These are phyloP conservation scores for Heterodera filipjevi DNA, from an alignment of 2,888 invertebrate species.

Conservation along the genomic window DNA sequence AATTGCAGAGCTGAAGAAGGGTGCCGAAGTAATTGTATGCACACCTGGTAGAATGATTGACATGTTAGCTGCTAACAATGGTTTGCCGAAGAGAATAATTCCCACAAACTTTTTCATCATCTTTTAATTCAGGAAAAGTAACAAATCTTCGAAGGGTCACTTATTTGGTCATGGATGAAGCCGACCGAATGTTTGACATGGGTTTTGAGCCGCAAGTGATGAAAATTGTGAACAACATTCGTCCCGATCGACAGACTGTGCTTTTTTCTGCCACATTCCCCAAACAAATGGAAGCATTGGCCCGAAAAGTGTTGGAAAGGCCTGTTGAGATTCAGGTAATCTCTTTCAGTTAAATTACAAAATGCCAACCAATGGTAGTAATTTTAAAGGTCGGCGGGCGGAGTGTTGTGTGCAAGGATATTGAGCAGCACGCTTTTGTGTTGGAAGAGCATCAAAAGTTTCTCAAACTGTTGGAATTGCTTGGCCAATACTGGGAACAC, in stretches of 20 bases:
- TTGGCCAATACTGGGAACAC: slow-evolving; percentile 68
- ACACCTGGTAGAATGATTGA: slow-evolving; percentile 99
- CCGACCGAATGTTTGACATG: slow-evolving; percentile 99
- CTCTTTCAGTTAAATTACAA: too few relatives aligned
- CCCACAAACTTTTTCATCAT: background rate
- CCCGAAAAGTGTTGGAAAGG: slow-evolving; percentile 85
- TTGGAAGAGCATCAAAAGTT: slow-evolving; percentile 96
- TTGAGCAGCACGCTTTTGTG: slow-evolving; percentile 89
- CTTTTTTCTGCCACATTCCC: slow-evolving; percentile 99
- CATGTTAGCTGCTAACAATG: slow-evolving; percentile 97
- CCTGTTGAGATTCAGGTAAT: slow-evolving; percentile 92
- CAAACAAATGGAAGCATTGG: slow-evolving; percentile 96
- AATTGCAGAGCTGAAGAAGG: slow-evolving; percentile 92
- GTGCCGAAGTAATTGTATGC: slow-evolving; percentile 96
- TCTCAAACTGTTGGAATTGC: slow-evolving; percentile 91
- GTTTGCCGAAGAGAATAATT: slow-evolving; percentile 66
- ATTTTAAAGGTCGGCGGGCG: slow-evolving; percentile 73
- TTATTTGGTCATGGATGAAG: slow-evolving; percentile 96
- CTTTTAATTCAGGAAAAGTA: slow-evolving; percentile 73
- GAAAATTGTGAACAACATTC: slow-evolving; percentile 92
- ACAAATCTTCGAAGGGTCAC: slow-evolving; percentile 95
- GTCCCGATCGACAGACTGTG: slow-evolving; percentile 87
- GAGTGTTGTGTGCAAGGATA: slow-evolving; percentile 95
- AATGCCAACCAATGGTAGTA: too few relatives aligned
- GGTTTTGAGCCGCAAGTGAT: slow-evolving; percentile 94